phyloP scores from a whole-genome alignment of 1,140 invertebrate species.

The Liolophura sinensis region DNA sequence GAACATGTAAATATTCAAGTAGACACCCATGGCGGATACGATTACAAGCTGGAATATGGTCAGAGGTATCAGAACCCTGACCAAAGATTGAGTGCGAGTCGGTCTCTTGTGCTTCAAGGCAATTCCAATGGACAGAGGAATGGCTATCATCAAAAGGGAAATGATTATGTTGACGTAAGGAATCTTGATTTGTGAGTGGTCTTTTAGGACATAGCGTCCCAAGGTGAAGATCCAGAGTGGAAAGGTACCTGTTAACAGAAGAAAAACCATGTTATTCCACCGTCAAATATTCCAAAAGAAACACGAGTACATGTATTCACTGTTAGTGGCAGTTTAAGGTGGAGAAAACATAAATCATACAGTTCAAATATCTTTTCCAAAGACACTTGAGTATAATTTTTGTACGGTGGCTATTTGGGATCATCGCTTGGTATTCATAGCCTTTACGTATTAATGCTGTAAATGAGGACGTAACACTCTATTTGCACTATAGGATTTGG shows the following conservation, averaged over 20 bases:
- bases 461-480: too few species aligned
- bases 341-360: too few species aligned
- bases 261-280: not conserved
- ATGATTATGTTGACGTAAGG: slow-evolving; percentile 78
- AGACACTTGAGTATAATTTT: too few species aligned
- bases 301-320: too few species aligned
- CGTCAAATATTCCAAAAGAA: too few species aligned
- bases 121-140: slow-evolving; percentile 80
- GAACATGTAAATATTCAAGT: slow-evolving; percentile 87
- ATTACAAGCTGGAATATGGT: slow-evolving; percentile 81
- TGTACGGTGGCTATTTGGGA: too few species aligned
- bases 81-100: slow-evolving; percentile 63
- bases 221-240: slow-evolving; percentile 89
- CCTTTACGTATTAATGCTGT: too few species aligned
- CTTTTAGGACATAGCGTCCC: slow-evolving; percentile 61
- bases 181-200: slow-evolving; percentile 70
- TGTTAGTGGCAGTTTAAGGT: too few species aligned
- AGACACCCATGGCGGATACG: slow-evolving; percentile 84
- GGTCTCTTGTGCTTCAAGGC: slow-evolving; percentile 51
- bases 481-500: too few species aligned
- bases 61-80: slow-evolving; percentile 64
- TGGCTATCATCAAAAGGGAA: slow-evolving; percentile 74
- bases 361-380: too few species aligned
- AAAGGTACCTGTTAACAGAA: slow-evolving; percentile 74
- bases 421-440: too few species aligned